Conservation (phyloP, 2,888 invertebrate genomes). For the Syritta pipiens region DNA sequence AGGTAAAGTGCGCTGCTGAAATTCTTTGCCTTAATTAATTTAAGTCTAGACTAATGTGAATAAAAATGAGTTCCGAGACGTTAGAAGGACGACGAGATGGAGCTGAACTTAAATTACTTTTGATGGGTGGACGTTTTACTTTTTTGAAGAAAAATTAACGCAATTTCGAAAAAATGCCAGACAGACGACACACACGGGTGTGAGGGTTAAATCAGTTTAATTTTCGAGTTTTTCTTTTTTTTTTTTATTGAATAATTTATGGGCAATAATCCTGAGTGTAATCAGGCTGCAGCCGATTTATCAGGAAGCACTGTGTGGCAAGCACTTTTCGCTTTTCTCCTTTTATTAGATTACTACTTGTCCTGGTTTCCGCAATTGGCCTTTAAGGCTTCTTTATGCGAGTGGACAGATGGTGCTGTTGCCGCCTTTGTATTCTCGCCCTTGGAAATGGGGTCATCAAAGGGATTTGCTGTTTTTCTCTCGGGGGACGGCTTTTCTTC, state of each 20-base stretch:
- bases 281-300: slow-evolving; percentile 28
- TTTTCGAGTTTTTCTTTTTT: background rate
- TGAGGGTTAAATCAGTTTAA: slow-evolving; percentile 8
- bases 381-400: slow-evolving; percentile 36
- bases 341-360: slow-evolving; percentile 30
- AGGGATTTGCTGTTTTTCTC: slow-evolving; percentile 22
- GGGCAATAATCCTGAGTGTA: slow-evolving; percentile 16
- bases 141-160: slow-evolving; percentile 17
- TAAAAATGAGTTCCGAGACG: background rate
- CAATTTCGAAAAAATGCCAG: too few species aligned
- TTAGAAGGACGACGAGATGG: background rate
- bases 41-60: slow-evolving; percentile 31
- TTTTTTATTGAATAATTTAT: slow-evolving; percentile 35
- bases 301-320: slow-evolving; percentile 16
- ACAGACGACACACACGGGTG: too few species aligned
- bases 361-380: slow-evolving; percentile 37
- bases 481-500: too few species aligned
- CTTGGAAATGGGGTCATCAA: slow-evolving; percentile 38
- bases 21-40: slow-evolving; percentile 27
- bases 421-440: slow-evolving; percentile 29
- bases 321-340: background rate
- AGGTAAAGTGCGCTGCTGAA: background rate
- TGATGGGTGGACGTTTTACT: background rate
- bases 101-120: background rate
- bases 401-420: slow-evolving; percentile 39